phyloP scores from a whole-genome alignment of 2,888 invertebrate species.

The Hypselothyrea guttata region DNA sequence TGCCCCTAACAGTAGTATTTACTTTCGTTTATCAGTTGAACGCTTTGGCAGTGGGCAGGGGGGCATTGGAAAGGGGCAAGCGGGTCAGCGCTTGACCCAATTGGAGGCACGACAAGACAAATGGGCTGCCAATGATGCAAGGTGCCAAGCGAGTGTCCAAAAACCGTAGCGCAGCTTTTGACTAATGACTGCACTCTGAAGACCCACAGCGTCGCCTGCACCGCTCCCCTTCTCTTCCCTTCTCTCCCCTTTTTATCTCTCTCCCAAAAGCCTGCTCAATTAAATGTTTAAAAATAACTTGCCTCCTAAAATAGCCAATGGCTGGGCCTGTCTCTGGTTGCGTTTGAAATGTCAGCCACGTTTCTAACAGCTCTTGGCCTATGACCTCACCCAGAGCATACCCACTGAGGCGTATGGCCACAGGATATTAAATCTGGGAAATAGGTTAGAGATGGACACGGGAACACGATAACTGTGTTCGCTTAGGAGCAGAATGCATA shows the following conservation, averaged over 20 bases:
- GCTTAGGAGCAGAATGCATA: no score
- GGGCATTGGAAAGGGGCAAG: no score
- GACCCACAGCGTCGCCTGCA: slow-evolving; percentile 16
- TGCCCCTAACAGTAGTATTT: slow-evolving; percentile 11
- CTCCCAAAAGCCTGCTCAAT: neutral
- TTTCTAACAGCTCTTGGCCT: slow-evolving; percentile 19
- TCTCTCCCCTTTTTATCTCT: neutral
- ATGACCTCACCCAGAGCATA: slow-evolving; percentile 41
- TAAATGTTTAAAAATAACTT: slow-evolving; percentile 34
- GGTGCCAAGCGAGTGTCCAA: slow-evolving; percentile 24
- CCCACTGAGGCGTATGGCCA: slow-evolving; percentile 15
- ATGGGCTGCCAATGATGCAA: slow-evolving; percentile 60
- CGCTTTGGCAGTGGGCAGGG: neutral
- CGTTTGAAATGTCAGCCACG: slow-evolving; percentile 9
- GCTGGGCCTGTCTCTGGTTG: no score
- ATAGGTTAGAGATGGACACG: neutral
- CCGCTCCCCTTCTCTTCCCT: neutral
- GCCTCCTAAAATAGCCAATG: slow-evolving; percentile 28
- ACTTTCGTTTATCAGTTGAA: slow-evolving; percentile 24
- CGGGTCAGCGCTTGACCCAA: slow-evolving; percentile 59
- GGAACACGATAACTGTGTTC: no score
- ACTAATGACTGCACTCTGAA: slow-evolving; percentile 58
- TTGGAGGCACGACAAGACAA: slow-evolving; percentile 50
- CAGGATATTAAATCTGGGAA: slow-evolving; percentile 30
- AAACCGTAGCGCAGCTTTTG: slow-evolving; percentile 36